Evolutionary conservation across 2,113 vertebrate species (phyloP).

Genomic region (Serinus canaria): DNA sequence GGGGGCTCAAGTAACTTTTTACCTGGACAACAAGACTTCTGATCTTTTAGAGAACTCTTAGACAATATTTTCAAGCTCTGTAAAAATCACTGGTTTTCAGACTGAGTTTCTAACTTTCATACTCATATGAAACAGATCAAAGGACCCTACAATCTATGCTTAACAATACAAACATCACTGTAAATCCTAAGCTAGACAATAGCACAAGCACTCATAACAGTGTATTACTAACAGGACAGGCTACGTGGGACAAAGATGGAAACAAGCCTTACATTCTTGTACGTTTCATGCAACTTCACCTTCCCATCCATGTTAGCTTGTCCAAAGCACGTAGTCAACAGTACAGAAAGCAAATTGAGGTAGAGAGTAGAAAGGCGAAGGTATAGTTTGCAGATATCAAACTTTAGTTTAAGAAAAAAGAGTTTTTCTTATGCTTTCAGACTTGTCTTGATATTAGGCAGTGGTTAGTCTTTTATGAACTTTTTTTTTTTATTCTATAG

Average conservation of each 20-base stretch:
- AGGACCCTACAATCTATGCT: background rate
- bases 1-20: background rate
- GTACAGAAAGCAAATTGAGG: background rate
- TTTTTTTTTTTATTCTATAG: background rate
- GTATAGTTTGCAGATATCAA: background rate
- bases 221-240: background rate
- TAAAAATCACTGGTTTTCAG: background rate
- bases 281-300: slow-evolving; percentile 25
- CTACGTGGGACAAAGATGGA: background rate
- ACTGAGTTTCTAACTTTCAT: background rate
- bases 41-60: background rate
- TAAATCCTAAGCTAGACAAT: background rate
- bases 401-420: background rate
- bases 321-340: slow-evolving; percentile 30
- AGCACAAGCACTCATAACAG: background rate
- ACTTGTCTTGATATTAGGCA: background rate
- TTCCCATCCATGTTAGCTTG: slow-evolving; percentile 45
- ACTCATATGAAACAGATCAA: background rate
- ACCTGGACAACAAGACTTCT: background rate
- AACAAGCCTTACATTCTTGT: slow-evolving; percentile 41
- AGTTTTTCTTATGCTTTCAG: background rate
- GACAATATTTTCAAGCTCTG: background rate
- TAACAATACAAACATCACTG: background rate
- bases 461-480: background rate
- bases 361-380: slow-evolving; percentile 24